Evolutionary conservation across 1,140 invertebrate genomes (phyloP), one percentile per base, ranked within the genome.

Genomic region (Venturia canescens): DNA sequence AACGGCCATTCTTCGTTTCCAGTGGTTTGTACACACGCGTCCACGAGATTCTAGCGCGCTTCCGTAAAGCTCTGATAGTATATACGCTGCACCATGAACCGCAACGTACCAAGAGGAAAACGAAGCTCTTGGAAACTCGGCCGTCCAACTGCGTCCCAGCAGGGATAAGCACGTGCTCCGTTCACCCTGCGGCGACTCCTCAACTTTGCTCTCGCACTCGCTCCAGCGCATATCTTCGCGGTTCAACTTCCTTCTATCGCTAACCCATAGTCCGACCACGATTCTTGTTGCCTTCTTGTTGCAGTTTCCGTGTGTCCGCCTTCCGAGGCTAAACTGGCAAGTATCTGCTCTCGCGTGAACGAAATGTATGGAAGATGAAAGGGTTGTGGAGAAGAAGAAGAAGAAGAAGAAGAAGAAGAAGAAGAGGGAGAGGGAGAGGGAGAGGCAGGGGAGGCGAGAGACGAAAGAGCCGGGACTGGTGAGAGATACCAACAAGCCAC

Each of bases 201-300:
- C 75, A 77, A 77, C 75, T 76, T 76, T 76, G 72, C 44, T 26
- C n/a, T 21, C 48, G n/a, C n/a, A 50, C 60, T 26, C 60, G 23
- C 71, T n/a, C 57, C 48, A 50, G 71, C 44, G 23, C 60, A 26
- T 63, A 63, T 72, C 71, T 74, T 74, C 71, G 6, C 21, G 11
- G 44, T n/a, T 44, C 31, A 48, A 23, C 70, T 44, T 15, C 48
- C 44, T 74, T 26, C 60, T 23, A 63, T 15, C 60, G 60, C 21
- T 63, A 18, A 69, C 27, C 9, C 29, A 69, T 15, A 69, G 27
- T 69, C 23, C 44, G 11, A 29, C 50, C 29, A n/a, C 75, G 26
- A 77, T 77, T 77, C 75, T 77, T 77, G 57, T 77, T 66, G 48
- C 31, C 75, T 66, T 77, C 75, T 66, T 23, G 60, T 77, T 77